Evolutionary conservation across 2,888 invertebrate species (phyloP).

Genomic region (Sinelater perroti): DNA sequence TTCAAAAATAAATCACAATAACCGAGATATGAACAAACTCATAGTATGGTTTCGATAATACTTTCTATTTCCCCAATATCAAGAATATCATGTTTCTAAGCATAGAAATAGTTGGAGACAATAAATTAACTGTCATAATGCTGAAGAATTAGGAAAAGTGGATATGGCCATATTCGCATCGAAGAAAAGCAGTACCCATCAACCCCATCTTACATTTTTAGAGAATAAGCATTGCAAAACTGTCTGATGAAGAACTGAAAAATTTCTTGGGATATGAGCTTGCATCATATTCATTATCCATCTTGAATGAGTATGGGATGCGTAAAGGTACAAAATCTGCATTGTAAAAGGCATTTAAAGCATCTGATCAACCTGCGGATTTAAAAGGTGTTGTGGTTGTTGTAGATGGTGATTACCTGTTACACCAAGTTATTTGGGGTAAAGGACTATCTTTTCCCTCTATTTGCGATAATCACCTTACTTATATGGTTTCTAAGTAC

Average conservation of each 20-base stretch:
- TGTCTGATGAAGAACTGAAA: slow-evolving; percentile 13
- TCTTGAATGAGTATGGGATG: slow-evolving; percentile 15
- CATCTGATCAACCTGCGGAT: slow-evolving; percentile 12
- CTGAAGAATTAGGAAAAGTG: slow-evolving; percentile 12
- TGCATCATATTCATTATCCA: slow-evolving; percentile 2
- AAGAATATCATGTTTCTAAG: slow-evolving; percentile 11
- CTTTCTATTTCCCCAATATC: slow-evolving; percentile 4
- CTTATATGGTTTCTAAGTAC: no score
- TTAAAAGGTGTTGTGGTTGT: slow-evolving; percentile 9
- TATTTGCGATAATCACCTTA: no score
- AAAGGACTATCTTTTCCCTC: slow-evolving; percentile 5
- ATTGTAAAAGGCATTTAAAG: slow-evolving; percentile 11
- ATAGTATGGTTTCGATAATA: slow-evolving; percentile 17
- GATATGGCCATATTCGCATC: no score
- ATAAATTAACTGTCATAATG: slow-evolving; percentile 11
- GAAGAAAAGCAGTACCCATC: slow-evolving; percentile 20
- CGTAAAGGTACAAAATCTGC: slow-evolving; percentile 8
- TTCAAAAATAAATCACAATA: slow-evolving; percentile 11
- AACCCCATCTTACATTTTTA: slow-evolving; percentile 15
- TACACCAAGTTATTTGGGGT: slow-evolving; percentile 10
- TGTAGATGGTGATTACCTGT: slow-evolving; percentile 11
- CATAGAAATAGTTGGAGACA: slow-evolving; percentile 17
- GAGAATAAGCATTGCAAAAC: slow-evolving; percentile 16
- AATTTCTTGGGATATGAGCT: slow-evolving; percentile 8
- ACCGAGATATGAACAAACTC: slow-evolving; percentile 9